Evolutionary conservation across 2,113 vertebrate species (phyloP), one percentile per base, ranked within the genome.

Genomic region (Leptobrachium leishanense): DNA sequence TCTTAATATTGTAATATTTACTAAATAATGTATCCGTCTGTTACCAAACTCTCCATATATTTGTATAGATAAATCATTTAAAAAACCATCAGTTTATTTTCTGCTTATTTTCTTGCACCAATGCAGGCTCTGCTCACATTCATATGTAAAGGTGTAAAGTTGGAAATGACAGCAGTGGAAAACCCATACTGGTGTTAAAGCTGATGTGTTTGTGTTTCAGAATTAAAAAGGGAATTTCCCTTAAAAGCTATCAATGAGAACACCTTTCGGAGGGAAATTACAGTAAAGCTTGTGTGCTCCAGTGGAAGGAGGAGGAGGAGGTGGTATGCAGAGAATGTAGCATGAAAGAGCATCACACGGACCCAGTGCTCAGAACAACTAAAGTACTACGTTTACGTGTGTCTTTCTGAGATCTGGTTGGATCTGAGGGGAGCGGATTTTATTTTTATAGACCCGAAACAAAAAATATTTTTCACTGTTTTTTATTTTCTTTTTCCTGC

Each of bases 261-360:
- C 89, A 86, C 91, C 84, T 88, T 89, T 87, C 87, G 88, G 87
- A 90, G 85, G 89, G 90, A 86, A 88, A 84, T 86, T 81, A 84
- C 85, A 84, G 83, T 82, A 85, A 90, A 86, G 83, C 83, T 74
- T 85, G 89, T 82, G 84, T 81, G 86, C 83, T 77, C 85, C 75
- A 90, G 85, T 88, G 90, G 89, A 87, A 91, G 87, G 87, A 89
- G 83, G 88, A 89, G 88, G 90, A 88, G 88, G 90, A 88, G 42
- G 81, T 86, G 89, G 90, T 85, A 88, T 90, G 86, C 86, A 82
- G 85, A 44, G 72, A 86, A 89, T 86, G 87, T 90, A 91, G 87
- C 92, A 92, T 92, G 91, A 87, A 87, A 90, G 86, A 82, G 50
- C 92, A 88, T 73, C 88, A 78, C 76, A 84, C 44, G 53, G 78